Evolutionary conservation across 1,140 invertebrate species (phyloP), one percentile per base, ranked within the genome.

Genomic region (Riptortus pedestris): DNA sequence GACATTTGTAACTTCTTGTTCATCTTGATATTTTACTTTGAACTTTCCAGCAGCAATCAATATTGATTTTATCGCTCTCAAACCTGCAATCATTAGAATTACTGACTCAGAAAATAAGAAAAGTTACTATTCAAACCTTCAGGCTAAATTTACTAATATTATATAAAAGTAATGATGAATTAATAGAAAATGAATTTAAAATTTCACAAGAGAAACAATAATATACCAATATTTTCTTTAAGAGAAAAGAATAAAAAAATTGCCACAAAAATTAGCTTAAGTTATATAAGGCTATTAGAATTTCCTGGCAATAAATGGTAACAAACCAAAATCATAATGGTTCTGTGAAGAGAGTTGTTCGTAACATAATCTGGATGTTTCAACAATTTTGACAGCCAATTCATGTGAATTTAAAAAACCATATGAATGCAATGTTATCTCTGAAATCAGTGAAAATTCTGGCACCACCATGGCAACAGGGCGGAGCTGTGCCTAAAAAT

Each of bases 401-500:
- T 90, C 85, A 65, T 91, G 84, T 1, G 93, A 92, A 52, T 86
- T 85, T 11, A 92, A 79, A 72, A 96, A 98, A n/a, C 94, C 94
- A 73, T 85, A 93, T 0, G 93, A 94, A 70, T 95, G 96, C 0
- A 97, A 73, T 51, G 90, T 89, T 66, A 96, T 96, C 77, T 97
- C 93, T 0, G 92, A 90, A 71, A 97, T 97, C 11, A 96, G 73
- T 11, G 90, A 90, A 75, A 96, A 96, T 76, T 97, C 93, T 0
- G 94, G 94, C 22, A 96, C 92, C 93, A 96, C 96, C 94, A 98
- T 98, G 28, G 93, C 93, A 16, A 98, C 93, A 2, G 93, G 89
- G 67, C 94, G 82, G 79, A 98, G 96, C 4, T 96, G 74, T 0
- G 91, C 91, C 83, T 89, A 70, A 2, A 72, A n/a, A n/a, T n/a